Evolutionary conservation across 2,113 vertebrate species (phyloP), one percentile per base, ranked within the genome.

Genomic region (Electrona antarctica): DNA sequence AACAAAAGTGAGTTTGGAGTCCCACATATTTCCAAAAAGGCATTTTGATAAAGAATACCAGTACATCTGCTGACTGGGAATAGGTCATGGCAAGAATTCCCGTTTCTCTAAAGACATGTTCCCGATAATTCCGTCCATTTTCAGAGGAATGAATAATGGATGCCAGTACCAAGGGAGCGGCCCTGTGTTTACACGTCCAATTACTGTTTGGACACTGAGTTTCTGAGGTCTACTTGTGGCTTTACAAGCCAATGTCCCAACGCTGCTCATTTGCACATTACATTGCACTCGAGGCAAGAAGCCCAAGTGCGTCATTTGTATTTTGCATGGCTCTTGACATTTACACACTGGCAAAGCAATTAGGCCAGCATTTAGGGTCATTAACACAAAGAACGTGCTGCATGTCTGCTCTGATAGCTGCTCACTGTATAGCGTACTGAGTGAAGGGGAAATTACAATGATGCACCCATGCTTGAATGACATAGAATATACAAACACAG

Each of bases 321-420:
- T 91, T 87, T 41, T 80, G 89, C 67, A 76, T 60, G 71, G 69
- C 71, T 75, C 86, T 89, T 89, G 90, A 90, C 90, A 90, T 90
- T 91, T 89, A 86, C 79, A 85, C 83, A 84, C 76, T 73, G 69
- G 71, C 62, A 85, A 88, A 76, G 82, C 80, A 91, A 90, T 90
- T 90, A 91, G 88, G 82, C 61, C 72, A 71, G 63, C 73, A 78
- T 80, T 41, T 46, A 67, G 78, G 85, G 87, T 84, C 79, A 81
- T 89, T 83, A 89, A 84, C 78, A 68, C 73, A 65, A 64, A 21
- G 70, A 82, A 78, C 75, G 69, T 51, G 52, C 69, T 45, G 33
- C 69, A 75, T 21, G 79, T 79, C 79, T 74, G 58, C 69, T 72
- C 68, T 64, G 62, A 80, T 71, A 80, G 69, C 75, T 55, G 11